Evolutionary conservation across 2,113 vertebrate genomes (phyloP).

Genomic region (Ondatra zibethicus): DNA sequence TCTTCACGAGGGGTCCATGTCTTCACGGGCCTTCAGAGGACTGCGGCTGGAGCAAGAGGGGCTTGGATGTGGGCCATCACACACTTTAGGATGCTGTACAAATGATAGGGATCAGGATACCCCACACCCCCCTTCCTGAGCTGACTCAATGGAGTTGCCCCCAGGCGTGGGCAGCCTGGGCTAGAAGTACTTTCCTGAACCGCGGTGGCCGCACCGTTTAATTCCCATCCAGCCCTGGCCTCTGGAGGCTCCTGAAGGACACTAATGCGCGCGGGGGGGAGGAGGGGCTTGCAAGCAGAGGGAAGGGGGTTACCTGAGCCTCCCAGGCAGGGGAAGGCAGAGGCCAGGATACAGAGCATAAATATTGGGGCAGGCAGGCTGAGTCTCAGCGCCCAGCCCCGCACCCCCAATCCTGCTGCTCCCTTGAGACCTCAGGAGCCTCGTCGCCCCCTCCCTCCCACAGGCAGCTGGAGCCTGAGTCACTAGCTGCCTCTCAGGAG

Average conservation of each 20-base stretch:
- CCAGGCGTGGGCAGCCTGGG: background rate
- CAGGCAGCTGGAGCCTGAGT: slow-evolving; percentile 80
- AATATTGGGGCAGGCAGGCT: background rate
- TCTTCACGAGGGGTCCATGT: accelerated
- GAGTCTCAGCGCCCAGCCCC: background rate
- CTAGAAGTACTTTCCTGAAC: no score
- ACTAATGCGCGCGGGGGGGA: background rate
- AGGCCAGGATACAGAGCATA: background rate
- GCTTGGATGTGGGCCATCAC: no score
- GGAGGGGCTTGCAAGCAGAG: background rate
- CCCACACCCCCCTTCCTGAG: background rate
- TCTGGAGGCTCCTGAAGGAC: background rate
- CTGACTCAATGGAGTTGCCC: background rate
- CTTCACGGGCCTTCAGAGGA: no score
- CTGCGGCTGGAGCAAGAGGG: background rate
- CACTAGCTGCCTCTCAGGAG: slow-evolving; percentile 54
- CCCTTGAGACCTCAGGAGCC: slow-evolving; percentile 56
- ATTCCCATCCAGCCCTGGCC: background rate
- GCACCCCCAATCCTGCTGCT: background rate
- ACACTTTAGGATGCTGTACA: background rate
- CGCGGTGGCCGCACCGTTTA: accelerated
- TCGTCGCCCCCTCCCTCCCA: slow-evolving; percentile 62
- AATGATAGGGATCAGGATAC: background rate
- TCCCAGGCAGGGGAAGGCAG: background rate
- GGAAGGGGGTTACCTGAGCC: background rate